Evolutionary conservation across 2,113 vertebrate species (phyloP).

Genomic region (Sphyrna mokarran): DNA sequence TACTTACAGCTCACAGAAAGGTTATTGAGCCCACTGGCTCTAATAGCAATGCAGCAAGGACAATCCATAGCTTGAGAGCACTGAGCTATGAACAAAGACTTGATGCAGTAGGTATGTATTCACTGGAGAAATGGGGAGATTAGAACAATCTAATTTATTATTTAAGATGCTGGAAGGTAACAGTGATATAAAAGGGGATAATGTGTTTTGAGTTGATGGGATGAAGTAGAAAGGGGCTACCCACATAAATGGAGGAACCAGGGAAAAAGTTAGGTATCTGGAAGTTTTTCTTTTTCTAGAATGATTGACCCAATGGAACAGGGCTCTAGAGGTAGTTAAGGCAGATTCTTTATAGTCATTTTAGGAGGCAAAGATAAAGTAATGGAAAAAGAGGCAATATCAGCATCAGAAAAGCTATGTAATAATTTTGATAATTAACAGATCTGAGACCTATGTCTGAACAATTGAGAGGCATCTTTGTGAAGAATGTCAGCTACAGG

Average conservation of each 20-base stretch:
- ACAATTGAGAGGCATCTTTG: neutral
- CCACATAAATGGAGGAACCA: neutral
- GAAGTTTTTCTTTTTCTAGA: neutral
- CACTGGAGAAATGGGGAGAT: neutral
- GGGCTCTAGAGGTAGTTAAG: neutral
- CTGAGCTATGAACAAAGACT: neutral
- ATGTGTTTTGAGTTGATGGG: neutral
- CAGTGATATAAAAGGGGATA: neutral
- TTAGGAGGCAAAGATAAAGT: neutral
- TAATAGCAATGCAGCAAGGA: neutral
- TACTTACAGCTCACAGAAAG: neutral
- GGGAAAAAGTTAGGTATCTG: neutral
- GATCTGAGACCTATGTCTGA: neutral
- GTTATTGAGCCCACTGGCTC: neutral
- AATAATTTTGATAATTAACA: conserved; percentile 12
- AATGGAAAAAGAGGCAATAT: neutral
- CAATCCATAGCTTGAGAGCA: neutral
- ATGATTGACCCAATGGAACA: neutral
- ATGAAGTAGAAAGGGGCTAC: neutral
- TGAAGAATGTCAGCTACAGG: neutral
- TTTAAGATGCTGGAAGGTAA: neutral
- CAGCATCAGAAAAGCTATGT: neutral
- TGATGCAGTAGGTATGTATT: neutral
- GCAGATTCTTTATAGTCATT: neutral
- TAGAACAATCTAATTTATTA: neutral